Percentiles rank a stretch among this genome's conserved stretches.
Evolutionary conservation across 2,888 invertebrate genomes (phyloP).

Genomic region (Ophion ventricosus): DNA sequence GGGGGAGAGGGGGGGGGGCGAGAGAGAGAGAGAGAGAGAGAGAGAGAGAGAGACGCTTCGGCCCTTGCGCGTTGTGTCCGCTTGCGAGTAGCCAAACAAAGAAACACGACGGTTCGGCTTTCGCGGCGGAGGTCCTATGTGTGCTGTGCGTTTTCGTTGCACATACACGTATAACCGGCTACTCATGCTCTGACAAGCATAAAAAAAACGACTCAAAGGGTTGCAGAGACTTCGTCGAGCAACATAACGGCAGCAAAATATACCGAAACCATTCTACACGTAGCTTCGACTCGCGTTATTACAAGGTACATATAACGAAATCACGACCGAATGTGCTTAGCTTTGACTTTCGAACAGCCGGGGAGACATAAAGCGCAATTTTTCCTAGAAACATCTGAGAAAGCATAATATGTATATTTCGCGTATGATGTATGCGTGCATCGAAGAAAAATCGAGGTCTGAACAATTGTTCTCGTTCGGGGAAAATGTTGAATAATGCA

Average conservation of each 20-base stretch:
- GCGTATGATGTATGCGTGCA: constrained; percentile 8
- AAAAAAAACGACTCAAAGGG: constrained; percentile 12
- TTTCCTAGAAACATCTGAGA: not conserved
- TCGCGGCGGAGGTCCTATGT: not conserved
- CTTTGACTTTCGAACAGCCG: not conserved
- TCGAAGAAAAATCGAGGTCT: constrained; percentile 49
- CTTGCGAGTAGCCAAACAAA: constrained; percentile 54
- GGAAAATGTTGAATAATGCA: constrained; percentile 65
- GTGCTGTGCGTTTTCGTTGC: not conserved
- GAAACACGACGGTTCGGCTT: constrained; percentile 54
- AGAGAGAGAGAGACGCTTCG: constrained; percentile 9
- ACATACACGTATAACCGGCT: not conserved
- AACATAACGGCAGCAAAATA: not conserved
- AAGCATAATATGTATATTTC: not conserved
- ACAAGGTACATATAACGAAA: constrained; percentile 3
- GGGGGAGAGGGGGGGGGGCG: too few relatives aligned
- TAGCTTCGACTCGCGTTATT: constrained; percentile 2
- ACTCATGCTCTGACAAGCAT: constrained; percentile 9
- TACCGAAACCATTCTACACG: not conserved
- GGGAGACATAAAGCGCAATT: not conserved
- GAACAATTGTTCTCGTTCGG: constrained; percentile 59
- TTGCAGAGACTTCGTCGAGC: not conserved
- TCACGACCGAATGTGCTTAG: not conserved
- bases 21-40: not conserved
- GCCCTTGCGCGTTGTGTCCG: constrained; percentile 50